phyloP scores from a whole-genome alignment of 1,140 invertebrate genomes.

The Camponotus pennsylvanicus region DNA sequence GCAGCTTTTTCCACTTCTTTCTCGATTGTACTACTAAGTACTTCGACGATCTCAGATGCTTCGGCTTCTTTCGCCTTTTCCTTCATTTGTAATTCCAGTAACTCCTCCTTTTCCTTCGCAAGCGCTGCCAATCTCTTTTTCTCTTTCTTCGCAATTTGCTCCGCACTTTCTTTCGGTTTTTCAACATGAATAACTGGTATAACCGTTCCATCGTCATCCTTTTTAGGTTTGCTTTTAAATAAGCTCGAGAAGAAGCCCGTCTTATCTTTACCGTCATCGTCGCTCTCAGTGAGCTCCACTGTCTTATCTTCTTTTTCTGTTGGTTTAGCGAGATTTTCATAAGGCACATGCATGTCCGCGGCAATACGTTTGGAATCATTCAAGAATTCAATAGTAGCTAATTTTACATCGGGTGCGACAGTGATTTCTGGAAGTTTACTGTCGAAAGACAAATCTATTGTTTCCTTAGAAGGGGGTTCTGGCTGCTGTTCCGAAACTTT shows the following conservation, averaged over 20 bases:
- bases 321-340: neutral
- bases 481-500: neutral
- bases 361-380: constrained; percentile 71
- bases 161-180: constrained; percentile 40
- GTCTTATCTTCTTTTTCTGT: constrained; percentile 29
- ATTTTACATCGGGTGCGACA: constrained; percentile 45
- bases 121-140: constrained; percentile 22
- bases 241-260: constrained; percentile 43
- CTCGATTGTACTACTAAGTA: neutral
- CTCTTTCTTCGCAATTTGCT: constrained; percentile 48
- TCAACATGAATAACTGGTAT: constrained; percentile 39
- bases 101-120: constrained; percentile 28
- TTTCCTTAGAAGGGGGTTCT: constrained; percentile 1
- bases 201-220: constrained; percentile 29
- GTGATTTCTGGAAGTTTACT: constrained; percentile 15
- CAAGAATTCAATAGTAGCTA: constrained; percentile 69
- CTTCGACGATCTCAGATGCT: neutral
- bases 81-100: constrained; percentile 30
- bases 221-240: constrained; percentile 40
- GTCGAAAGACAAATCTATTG: neutral
- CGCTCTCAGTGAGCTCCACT: neutral
- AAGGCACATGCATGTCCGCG: constrained; percentile 33
- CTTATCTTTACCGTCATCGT: constrained; percentile 52
- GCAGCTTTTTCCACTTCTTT: constrained; percentile 12
- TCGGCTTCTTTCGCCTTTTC: constrained; percentile 33